These are phyloP conservation scores for Trachelipus rathkii DNA, from an alignment of 1,140 invertebrate species.

Conservation along the genomic window DNA sequence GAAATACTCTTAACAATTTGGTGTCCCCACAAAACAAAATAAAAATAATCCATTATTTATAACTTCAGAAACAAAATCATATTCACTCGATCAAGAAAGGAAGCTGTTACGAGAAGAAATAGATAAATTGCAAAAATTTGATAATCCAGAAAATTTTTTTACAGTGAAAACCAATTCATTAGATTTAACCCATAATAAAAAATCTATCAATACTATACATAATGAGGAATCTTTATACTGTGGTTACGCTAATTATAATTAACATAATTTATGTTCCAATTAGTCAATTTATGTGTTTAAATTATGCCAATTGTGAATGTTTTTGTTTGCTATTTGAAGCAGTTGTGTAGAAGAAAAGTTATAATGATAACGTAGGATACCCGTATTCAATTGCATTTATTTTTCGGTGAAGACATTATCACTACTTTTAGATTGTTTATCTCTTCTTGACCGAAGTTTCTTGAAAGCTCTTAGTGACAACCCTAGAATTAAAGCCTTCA, in stretches of 20 bases:
- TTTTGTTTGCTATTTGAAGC: too few species aligned
- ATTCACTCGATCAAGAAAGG: neutral
- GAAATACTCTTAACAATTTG: neutral
- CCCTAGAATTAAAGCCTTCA: constrained; percentile 54
- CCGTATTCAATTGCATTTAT: constrained; percentile 58
- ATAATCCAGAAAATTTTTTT: too few species aligned
- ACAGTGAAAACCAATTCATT: too few species aligned
- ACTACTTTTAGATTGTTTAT: constrained; percentile 52
- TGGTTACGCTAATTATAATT: constrained; percentile 50
- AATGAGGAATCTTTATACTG: constrained; percentile 34
- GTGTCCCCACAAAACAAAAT: neutral
- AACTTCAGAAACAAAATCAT: neutral
- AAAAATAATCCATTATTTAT: neutral
- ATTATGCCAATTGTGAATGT: too few species aligned
- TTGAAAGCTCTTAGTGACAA: constrained; percentile 56
- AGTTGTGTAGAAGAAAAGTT: constrained; percentile 44
- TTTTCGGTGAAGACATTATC: constrained; percentile 58
- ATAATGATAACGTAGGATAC: neutral
- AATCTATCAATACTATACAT: neutral
- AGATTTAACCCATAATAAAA: too few species aligned
- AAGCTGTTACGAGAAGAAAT: neutral
- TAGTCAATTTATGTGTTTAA: too few species aligned
- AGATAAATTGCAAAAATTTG: neutral
- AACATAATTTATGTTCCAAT: too few species aligned
- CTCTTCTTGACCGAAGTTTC: constrained; percentile 56